These are phyloP conservation scores for Bombus confusus DNA, from an alignment of 1,140 invertebrate species.

Conservation along the genomic window DNA sequence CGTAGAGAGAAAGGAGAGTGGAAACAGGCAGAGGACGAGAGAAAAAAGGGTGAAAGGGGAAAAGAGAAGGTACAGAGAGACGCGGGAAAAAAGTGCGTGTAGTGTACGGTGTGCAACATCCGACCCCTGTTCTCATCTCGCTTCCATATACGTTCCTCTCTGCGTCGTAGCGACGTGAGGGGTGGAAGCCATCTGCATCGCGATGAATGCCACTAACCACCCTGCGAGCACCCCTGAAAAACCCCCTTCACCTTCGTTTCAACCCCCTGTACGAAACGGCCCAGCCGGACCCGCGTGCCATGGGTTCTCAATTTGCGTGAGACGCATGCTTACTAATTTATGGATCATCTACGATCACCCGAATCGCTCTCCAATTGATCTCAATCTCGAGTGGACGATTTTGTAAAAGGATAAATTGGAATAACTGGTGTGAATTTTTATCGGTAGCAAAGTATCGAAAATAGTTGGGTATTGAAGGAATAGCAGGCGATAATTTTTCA, in stretches of 20 bases:
- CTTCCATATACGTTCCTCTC: background rate
- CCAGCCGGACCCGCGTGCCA: slow-evolving; percentile 74
- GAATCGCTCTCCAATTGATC: background rate
- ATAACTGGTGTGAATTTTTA: background rate
- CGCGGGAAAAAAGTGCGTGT: slow-evolving; percentile 59
- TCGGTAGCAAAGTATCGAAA: background rate
- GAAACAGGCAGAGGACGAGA: slow-evolving; percentile 3
- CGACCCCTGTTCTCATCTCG: slow-evolving; percentile 35
- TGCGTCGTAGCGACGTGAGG: slow-evolving; percentile 69
- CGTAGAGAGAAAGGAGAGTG: slow-evolving; percentile 11
- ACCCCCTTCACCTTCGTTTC: slow-evolving; percentile 72
- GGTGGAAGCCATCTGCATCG: slow-evolving; percentile 81
- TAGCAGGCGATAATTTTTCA: too few relatives aligned
- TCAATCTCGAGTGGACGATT: background rate
- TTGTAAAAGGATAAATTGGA: background rate
- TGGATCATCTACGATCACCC: slow-evolving; percentile 8
- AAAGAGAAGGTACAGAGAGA: slow-evolving; percentile 51
- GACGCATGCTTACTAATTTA: slow-evolving; percentile 1
- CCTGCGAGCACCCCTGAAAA: slow-evolving; percentile 66
- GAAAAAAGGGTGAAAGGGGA: background rate
- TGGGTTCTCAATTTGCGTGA: slow-evolving; percentile 75
- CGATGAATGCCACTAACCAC: slow-evolving; percentile 79
- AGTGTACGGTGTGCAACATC: slow-evolving; percentile 52
- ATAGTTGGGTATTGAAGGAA: too few relatives aligned
- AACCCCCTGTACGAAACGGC: slow-evolving; percentile 74